phyloP scores from a whole-genome alignment of 2,113 vertebrate species.

The Rhinoptilus africanus region DNA sequence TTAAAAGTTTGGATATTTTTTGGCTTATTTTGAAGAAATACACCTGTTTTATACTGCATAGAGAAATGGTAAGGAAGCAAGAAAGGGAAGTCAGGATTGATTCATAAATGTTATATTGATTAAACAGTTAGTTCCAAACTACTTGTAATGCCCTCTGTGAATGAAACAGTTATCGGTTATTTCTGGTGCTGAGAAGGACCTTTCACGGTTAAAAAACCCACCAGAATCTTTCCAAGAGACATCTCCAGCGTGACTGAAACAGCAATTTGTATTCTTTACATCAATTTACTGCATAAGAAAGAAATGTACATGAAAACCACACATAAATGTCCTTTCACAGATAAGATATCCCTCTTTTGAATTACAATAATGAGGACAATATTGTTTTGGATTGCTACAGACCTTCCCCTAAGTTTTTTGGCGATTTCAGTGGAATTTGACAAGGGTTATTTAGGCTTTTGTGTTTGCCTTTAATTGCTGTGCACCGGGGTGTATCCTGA shows the following conservation, averaged over 20 bases:
- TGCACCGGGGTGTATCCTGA: not conserved
- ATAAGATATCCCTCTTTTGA: not conserved
- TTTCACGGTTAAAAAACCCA: not conserved
- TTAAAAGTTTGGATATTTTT: not conserved
- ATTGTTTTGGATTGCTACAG: not conserved
- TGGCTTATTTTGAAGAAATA: not conserved
- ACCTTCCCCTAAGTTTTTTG: not conserved
- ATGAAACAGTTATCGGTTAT: not conserved
- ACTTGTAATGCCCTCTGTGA: not conserved
- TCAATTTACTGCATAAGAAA: not conserved
- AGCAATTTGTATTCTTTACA: not conserved
- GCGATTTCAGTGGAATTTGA: conserved; percentile 43
- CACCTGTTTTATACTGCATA: not conserved
- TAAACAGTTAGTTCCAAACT: not conserved
- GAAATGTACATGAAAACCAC: not conserved
- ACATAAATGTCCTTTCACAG: not conserved
- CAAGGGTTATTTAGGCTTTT: conserved; percentile 18
- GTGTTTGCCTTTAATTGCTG: not conserved
- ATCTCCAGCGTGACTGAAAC: not conserved
- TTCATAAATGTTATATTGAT: not conserved
- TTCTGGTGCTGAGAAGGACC: not conserved
- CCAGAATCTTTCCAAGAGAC: not conserved
- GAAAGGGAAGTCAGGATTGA: not conserved
- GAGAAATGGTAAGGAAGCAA: not conserved
- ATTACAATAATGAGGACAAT: not conserved